Percentiles rank a stretch among this genome's conserved stretches.
Conservation (phyloP, 2,888 invertebrate species). For the Lasioglossum oenotherae region DNA sequence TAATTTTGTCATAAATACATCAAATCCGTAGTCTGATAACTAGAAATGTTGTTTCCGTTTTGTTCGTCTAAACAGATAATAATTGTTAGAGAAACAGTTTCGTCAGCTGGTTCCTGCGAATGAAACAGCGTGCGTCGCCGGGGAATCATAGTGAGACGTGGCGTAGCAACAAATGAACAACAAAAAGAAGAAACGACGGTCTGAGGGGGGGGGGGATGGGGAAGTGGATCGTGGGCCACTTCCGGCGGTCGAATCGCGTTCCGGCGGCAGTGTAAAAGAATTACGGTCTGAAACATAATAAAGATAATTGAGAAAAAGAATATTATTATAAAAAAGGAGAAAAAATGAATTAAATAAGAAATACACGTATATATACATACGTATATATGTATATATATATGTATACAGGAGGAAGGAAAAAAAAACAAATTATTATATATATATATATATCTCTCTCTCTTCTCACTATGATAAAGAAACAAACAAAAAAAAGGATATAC, state of each 20-base stretch:
- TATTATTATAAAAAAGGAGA: conserved; percentile 69
- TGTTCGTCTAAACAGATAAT: background rate
- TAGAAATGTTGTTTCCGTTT: background rate
- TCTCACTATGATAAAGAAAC: conserved; percentile 78
- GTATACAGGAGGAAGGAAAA: conserved; percentile 20
- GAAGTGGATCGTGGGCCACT: conserved; percentile 46
- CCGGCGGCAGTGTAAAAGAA: conserved; percentile 65
- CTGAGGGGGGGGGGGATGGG: background rate
- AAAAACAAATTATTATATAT: conserved; percentile 10
- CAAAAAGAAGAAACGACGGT: background rate
- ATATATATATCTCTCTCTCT: conserved; percentile 70
- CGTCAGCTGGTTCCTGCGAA: background rate
- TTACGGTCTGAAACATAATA: conserved; percentile 81
- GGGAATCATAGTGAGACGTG: background rate
- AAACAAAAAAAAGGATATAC: conserved; percentile 70
- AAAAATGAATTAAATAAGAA: conserved; percentile 74
- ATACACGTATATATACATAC: conserved; percentile 39
- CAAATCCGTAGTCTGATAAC: too few relatives aligned
- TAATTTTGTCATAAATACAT: too few relatives aligned
- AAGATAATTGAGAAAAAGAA: conserved; percentile 75
- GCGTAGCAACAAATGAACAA: background rate
- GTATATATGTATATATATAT: conserved; percentile 59
- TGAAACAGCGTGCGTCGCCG: background rate
- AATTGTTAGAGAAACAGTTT: background rate
- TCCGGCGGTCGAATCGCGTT: conserved; percentile 53